Evolutionary conservation across 2,797 vertebrate genomes (phyloP), one percentile per base, ranked within the genome.

Genomic region (Vipera ursinii): DNA sequence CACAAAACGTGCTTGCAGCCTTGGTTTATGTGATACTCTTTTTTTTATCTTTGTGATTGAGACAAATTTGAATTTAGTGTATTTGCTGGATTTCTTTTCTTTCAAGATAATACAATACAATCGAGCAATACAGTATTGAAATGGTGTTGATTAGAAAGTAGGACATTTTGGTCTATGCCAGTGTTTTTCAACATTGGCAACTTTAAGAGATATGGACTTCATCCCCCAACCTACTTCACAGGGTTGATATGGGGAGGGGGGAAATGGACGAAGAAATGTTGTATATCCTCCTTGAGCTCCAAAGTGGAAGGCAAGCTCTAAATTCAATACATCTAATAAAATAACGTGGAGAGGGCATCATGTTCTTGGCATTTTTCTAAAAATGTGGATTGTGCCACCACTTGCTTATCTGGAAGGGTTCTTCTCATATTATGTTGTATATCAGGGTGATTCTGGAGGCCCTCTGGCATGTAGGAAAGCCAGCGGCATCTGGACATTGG

Each of bases 371-470:
- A 60, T n/a, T 14, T 53, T 53, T 53, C 13, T 61, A 61, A 15
- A n/a, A n/a, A 86, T 1, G 53, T 73, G 7, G 69, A 10, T 57
- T 44, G 12, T 24, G 44, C 28, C 60, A 55, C 9, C n/a, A n/a
- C 3, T 38, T 22, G 0, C 90, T 86, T 85, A 28, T 6, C 51
- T 89, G 60, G 60, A 89, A 28, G 38, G 24, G 61, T 88, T n/a
- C n/a, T 88, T 92, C 6, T 28, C 44, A 4, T 12, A 3, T 87
- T 38, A 32, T 0, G 0, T 24, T 20, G 4, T 20, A 15, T 2
- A 13, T 15, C 63, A 95, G 92, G 82, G 91, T 56, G 89, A 94
- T 48, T 92, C 51, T 38, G 93, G 91, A 56, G 89, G 91, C 0
- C 82, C 48, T 0, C 56, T 92, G 13, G 82, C 17, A 0, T 89